Evolutionary conservation across 1,140 invertebrate species (phyloP).

Genomic region (Penaeus indicus): DNA sequence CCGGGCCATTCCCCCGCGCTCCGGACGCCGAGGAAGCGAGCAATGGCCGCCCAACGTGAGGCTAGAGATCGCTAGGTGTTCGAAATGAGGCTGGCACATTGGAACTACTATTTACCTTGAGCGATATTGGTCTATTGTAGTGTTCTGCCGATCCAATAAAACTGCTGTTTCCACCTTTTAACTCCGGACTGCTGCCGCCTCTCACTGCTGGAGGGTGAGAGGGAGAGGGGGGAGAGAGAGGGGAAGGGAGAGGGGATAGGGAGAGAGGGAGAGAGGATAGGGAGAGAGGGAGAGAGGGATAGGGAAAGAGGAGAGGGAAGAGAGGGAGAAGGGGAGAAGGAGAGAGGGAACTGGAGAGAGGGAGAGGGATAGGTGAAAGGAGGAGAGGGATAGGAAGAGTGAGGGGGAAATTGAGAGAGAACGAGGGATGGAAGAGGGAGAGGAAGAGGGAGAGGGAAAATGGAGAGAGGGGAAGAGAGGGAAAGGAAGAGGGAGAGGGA

Average conservation of each 20-base stretch:
- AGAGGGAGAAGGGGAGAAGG: too few relatives aligned
- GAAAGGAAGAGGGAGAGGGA: too few relatives aligned
- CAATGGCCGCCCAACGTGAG: too few relatives aligned
- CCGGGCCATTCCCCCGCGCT: too few relatives aligned
- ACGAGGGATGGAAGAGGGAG: too few relatives aligned
- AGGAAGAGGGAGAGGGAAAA: too few relatives aligned
- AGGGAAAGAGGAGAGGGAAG: background rate
- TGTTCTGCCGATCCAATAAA: conserved; percentile 9
- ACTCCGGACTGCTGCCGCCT: conserved; percentile 6
- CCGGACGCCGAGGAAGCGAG: too few relatives aligned
- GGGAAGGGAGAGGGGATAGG: background rate
- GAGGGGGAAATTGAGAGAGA: conserved; percentile 23
- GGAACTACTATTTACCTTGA: background rate
- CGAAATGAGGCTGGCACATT: too few relatives aligned
- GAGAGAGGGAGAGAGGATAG: background rate
- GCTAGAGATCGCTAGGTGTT: too few relatives aligned
- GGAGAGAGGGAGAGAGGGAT: background rate
- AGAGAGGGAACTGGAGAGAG: too few relatives aligned
- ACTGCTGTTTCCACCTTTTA: conserved; percentile 32
- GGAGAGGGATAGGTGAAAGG: background rate
- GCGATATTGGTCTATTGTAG: conserved; percentile 32
- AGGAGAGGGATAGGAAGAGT: background rate
- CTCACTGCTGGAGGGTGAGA: background rate
- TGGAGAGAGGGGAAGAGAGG: background rate
- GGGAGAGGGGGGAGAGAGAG: conserved; percentile 7